phyloP scores from a whole-genome alignment of 2,888 invertebrate species.

The Eupeodes luniger region DNA sequence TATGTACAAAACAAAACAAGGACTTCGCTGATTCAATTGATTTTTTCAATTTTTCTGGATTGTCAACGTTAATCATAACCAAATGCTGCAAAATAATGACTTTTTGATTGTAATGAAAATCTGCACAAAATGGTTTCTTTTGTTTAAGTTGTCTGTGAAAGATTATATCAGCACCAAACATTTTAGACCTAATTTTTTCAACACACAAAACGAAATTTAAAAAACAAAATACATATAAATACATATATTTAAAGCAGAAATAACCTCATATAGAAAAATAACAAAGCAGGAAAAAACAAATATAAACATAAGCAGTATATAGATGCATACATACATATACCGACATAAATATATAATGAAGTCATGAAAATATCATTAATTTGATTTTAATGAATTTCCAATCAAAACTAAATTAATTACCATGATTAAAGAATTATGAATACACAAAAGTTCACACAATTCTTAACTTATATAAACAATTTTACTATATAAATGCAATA shows the following conservation, averaged over 20 bases:
- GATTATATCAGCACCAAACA: background rate
- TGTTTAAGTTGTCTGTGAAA: too few relatives aligned
- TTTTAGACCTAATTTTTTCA: too few relatives aligned
- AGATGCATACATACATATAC: background rate
- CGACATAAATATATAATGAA: too few relatives aligned
- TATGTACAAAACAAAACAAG: too few relatives aligned
- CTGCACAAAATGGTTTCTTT: too few relatives aligned
- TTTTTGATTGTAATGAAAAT: too few relatives aligned
- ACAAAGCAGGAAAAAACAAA: slow-evolving; percentile 1
- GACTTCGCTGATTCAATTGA: too few relatives aligned
- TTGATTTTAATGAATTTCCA: background rate
- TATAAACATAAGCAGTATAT: background rate
- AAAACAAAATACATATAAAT: background rate
- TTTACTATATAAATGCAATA: slow-evolving; percentile 7
- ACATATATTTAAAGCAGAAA: background rate
- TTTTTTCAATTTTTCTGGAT: too few relatives aligned
- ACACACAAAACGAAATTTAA: background rate
- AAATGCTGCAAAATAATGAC: too few relatives aligned
- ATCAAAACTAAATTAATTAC: background rate
- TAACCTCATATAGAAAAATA: slow-evolving; percentile 6
- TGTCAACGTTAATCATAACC: too few relatives aligned
- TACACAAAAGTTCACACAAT: slow-evolving; percentile 18
- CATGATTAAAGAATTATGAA: slow-evolving; percentile 10
- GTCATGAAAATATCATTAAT: slow-evolving; percentile 6
- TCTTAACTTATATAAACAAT: slow-evolving; percentile 49